phyloP scores from a whole-genome alignment of 1,140 invertebrate species.

The Drosophila nannoptera region DNA sequence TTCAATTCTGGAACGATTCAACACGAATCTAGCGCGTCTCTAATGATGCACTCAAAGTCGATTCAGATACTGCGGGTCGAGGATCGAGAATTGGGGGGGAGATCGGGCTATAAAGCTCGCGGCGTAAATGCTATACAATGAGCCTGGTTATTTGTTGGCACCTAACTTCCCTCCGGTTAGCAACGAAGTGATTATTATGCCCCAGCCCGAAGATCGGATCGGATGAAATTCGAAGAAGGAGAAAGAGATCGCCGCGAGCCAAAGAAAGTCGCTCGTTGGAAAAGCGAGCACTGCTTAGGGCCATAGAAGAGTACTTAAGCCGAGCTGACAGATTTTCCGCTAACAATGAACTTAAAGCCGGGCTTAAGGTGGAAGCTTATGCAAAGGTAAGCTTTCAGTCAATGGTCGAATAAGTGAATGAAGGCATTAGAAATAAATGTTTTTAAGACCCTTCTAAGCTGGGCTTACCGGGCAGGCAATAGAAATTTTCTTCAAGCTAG shows the following conservation, averaged over 20 bases:
- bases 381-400: too few relatives aligned
- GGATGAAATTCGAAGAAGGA: constrained; percentile 44
- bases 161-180: constrained; percentile 69
- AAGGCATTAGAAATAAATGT: too few relatives aligned
- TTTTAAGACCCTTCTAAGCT: too few relatives aligned
- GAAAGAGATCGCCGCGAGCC: constrained; percentile 14
- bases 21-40: constrained; percentile 74
- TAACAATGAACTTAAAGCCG: too few relatives aligned
- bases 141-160: constrained; percentile 73
- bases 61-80: constrained; percentile 22
- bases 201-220: constrained; percentile 18
- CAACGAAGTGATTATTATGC: constrained; percentile 63
- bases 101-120: constrained; percentile 1
- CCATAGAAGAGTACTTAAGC: too few relatives aligned
- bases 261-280: not conserved
- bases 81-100: constrained; percentile 8
- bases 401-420: too few relatives aligned
- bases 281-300: constrained; percentile 14
- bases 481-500: too few relatives aligned
- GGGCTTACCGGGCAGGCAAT: too few relatives aligned
- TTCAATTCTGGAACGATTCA: constrained; percentile 17
- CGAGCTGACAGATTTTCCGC: too few relatives aligned
- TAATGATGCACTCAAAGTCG: constrained; percentile 75
- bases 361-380: too few relatives aligned
- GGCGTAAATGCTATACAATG: constrained; percentile 43